These are phyloP conservation scores for Spisula subtruncata DNA, from an alignment of 2,888 invertebrate genomes.

Conservation along the genomic window DNA sequence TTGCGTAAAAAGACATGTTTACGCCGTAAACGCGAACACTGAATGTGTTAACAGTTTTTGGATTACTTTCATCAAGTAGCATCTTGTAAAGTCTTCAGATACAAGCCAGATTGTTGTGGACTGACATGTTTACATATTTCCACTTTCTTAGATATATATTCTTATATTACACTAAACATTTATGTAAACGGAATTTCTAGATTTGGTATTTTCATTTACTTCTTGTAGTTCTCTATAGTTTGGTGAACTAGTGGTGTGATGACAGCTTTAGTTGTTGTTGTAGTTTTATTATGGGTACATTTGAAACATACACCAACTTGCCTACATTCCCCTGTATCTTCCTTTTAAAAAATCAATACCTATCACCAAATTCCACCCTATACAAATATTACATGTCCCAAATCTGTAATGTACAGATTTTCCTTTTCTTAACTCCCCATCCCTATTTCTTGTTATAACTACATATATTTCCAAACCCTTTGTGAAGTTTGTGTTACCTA, in stretches of 20 bases:
- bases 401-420: background rate
- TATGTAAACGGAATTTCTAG: background rate
- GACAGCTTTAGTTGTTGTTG: background rate
- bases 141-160: background rate
- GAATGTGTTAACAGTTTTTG: too few species aligned
- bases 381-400: background rate
- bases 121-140: background rate
- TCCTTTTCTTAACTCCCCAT: conserved; percentile 2
- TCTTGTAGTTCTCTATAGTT: background rate
- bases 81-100: too few species aligned
- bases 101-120: too few species aligned
- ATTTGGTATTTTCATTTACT: background rate
- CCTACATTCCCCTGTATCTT: background rate
- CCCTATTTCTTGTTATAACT: background rate
- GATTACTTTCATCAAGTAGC: too few species aligned
- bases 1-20: too few species aligned
- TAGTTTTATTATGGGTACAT: background rate
- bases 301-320: background rate
- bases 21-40: too few species aligned
- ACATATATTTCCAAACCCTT: background rate
- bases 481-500: too few species aligned
- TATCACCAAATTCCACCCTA: background rate
- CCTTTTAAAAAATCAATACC: background rate
- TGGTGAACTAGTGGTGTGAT: background rate
- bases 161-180: background rate